Percentiles rank a stretch among this genome's conserved stretches.
phyloP scores from a whole-genome alignment of 2,113 vertebrate genomes.

The Lepus europaeus region DNA sequence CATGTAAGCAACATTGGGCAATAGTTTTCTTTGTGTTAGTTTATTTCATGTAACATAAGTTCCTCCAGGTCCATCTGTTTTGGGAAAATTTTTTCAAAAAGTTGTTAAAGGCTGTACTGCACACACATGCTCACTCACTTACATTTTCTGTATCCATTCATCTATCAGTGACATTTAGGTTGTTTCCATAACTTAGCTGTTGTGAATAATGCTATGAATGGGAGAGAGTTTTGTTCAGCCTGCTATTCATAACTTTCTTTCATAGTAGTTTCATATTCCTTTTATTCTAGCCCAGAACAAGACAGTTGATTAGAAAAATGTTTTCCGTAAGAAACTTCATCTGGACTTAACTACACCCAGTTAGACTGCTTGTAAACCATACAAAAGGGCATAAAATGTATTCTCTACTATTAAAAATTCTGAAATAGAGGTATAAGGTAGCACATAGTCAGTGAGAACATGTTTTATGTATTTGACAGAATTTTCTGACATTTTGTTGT shows the following conservation, averaged over 20 bases:
- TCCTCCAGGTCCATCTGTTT: not conserved
- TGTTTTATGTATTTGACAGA: conserved; percentile 53
- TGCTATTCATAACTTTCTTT: conserved; percentile 49
- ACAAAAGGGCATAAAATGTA: conserved; percentile 23
- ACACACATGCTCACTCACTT: too few relatives aligned
- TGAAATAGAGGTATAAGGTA: conserved; percentile 23
- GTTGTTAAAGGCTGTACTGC: not conserved
- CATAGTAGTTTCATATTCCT: conserved; percentile 11
- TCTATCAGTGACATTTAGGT: not conserved
- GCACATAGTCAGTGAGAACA: not conserved
- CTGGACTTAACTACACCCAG: not conserved
- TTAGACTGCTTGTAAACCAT: conserved; percentile 16
- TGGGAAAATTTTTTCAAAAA: not conserved
- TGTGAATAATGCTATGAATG: not conserved
- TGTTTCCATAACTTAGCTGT: not conserved
- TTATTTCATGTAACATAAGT: not conserved
- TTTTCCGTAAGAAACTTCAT: conserved; percentile 35
- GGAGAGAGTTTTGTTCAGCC: not conserved
- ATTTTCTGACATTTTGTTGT: conserved; percentile 46
- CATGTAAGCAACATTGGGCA: not conserved
- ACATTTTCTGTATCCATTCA: not conserved
- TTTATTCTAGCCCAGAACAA: conserved; percentile 43
- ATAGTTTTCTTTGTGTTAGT: not conserved
- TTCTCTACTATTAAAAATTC: conserved; percentile 58
- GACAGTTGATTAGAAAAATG: conserved; percentile 47